These are phyloP conservation scores for Apocrypta bakeri DNA, from an alignment of 1,140 invertebrate species.

Conservation along the genomic window DNA sequence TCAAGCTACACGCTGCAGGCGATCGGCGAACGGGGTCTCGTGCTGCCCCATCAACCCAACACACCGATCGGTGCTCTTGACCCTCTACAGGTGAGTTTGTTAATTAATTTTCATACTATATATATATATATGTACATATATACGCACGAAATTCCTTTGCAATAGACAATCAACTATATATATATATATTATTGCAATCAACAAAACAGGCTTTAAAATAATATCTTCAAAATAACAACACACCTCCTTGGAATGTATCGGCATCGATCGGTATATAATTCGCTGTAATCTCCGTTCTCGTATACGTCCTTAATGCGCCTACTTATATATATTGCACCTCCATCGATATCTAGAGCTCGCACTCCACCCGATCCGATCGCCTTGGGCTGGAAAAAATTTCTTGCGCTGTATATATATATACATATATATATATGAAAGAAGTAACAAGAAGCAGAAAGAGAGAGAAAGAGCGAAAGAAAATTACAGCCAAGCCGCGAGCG, in stretches of 20 bases:
- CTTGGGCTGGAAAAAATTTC: conserved; percentile 6
- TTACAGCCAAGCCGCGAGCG: neutral
- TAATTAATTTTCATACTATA: neutral
- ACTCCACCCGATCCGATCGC: neutral
- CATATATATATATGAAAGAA: too few species aligned
- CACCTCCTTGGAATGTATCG: too few species aligned
- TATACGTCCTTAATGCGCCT: too few species aligned
- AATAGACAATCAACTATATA: too few species aligned
- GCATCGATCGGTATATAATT: too few species aligned
- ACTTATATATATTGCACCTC: neutral
- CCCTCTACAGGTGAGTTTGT: conserved; percentile 72
- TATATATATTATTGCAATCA: too few species aligned
- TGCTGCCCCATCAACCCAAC: conserved; percentile 84
- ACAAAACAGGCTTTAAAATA: too few species aligned
- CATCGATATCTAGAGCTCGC: neutral
- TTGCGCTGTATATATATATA: too few species aligned
- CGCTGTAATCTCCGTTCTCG: too few species aligned
- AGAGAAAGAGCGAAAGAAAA: neutral
- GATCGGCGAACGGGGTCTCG: conserved; percentile 78
- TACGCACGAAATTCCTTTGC: too few species aligned
- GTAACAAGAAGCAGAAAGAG: neutral
- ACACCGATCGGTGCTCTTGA: conserved; percentile 84
- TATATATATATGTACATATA: too few species aligned
- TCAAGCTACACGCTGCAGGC: conserved; percentile 83
- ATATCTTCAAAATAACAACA: neutral